Evolutionary conservation across 2,797 vertebrate species (phyloP).

Genomic region (Lates japonicus): DNA sequence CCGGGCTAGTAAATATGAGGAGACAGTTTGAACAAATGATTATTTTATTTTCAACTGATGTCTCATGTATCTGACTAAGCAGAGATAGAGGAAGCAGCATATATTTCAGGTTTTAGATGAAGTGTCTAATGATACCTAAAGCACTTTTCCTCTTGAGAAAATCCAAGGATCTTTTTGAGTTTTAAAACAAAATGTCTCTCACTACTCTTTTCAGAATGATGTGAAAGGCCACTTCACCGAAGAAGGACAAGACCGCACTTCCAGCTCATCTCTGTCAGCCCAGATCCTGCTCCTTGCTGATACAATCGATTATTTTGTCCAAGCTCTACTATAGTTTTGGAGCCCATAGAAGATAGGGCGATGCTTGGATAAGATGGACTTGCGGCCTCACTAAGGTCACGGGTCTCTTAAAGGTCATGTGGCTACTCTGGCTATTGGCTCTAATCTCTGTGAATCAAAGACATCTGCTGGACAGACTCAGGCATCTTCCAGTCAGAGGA

Average conservation of each 20-base stretch:
- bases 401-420: constrained; percentile 72
- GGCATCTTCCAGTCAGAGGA: constrained; percentile 92
- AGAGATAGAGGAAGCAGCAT: constrained; percentile 48
- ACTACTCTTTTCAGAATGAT: constrained; percentile 92
- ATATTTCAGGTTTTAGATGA: constrained; percentile 41
- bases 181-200: constrained; percentile 59
- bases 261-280: constrained; percentile 59
- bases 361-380: constrained; percentile 81
- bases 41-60: constrained; percentile 77
- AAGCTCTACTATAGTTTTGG: constrained; percentile 48
- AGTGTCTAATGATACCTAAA: constrained; percentile 50
- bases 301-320: constrained; percentile 52
- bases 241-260: constrained; percentile 58
- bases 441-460: constrained; percentile 71
- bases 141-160: constrained; percentile 34
- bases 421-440: constrained; percentile 78
- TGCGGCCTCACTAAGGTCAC: constrained; percentile 63
- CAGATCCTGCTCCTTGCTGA: constrained; percentile 43
- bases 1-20: constrained; percentile 62
- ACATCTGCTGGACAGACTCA: constrained; percentile 81
- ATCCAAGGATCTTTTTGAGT: constrained; percentile 35
- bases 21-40: constrained; percentile 77
- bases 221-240: constrained; percentile 88
- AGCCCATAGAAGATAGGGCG: constrained; percentile 80
- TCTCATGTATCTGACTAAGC: constrained; percentile 67